phyloP scores from a whole-genome alignment of 2,113 vertebrate species.

The Sinocyclocheilus grahami region DNA sequence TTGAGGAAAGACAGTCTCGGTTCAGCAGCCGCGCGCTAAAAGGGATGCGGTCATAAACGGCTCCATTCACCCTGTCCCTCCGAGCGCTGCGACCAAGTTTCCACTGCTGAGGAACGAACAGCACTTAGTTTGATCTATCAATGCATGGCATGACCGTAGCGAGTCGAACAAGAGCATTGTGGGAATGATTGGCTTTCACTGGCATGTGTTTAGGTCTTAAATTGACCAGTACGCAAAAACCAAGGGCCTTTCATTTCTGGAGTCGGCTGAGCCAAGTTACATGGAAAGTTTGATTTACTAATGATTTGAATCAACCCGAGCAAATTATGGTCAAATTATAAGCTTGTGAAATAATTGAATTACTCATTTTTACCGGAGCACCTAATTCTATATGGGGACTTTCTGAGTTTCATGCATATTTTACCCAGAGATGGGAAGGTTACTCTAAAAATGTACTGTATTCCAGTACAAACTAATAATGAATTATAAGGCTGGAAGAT shows the following conservation, averaged over 20 bases:
- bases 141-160: slow-evolving; percentile 43
- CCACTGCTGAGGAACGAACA: slow-evolving; percentile 44
- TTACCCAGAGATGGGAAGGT: slow-evolving; percentile 20
- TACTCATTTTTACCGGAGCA: slow-evolving; percentile 46
- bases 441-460: slow-evolving; percentile 8
- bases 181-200: slow-evolving; percentile 37
- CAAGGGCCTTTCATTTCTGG: slow-evolving; percentile 49
- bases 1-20: slow-evolving; percentile 65
- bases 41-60: slow-evolving; percentile 61
- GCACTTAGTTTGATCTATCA: slow-evolving; percentile 47
- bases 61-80: slow-evolving; percentile 48
- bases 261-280: slow-evolving; percentile 51
- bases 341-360: slow-evolving; percentile 53
- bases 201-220: slow-evolving; percentile 39
- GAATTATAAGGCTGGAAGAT: background rate
- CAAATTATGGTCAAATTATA: slow-evolving; percentile 58
- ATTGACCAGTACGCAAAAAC: slow-evolving; percentile 51
- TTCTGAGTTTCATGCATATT: slow-evolving; percentile 22
- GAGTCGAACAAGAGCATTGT: slow-evolving; percentile 51
- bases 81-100: slow-evolving; percentile 45
- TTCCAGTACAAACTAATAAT: slow-evolving; percentile 10
- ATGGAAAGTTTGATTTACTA: slow-evolving; percentile 60
- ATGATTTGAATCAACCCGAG: slow-evolving; percentile 57
- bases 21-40: slow-evolving; percentile 66
- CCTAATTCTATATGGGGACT: slow-evolving; percentile 14